phyloP scores from a whole-genome alignment of 2,888 invertebrate genomes.

The Stenoptilia bipunctidactyla region DNA sequence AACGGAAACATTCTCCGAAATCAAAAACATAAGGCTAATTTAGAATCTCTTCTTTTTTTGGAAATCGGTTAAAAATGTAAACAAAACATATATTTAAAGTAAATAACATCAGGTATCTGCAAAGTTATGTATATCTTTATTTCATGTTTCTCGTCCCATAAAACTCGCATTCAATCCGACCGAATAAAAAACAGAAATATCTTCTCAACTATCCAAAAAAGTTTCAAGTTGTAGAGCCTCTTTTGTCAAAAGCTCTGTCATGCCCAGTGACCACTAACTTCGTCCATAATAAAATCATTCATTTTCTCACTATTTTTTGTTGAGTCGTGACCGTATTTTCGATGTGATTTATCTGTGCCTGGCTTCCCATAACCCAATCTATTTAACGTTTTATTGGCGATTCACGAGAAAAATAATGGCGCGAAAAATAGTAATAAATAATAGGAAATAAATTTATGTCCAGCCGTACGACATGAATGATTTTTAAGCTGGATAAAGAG shows the following conservation, averaged over 20 bases:
- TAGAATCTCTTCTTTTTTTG: no score
- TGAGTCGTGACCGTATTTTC: conserved; percentile 60
- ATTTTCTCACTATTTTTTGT: conserved; percentile 34
- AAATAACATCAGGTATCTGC: no score
- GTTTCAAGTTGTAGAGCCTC: neutral
- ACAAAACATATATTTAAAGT: no score
- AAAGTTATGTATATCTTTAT: no score
- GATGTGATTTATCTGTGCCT: conserved; percentile 54
- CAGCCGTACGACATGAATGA: neutral
- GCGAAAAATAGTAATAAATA: conserved; percentile 4
- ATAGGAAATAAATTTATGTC: conserved; percentile 1
- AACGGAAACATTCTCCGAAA: no score
- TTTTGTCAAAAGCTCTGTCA: neutral
- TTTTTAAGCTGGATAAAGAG: no score
- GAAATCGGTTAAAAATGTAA: no score
- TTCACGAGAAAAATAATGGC: conserved; percentile 21
- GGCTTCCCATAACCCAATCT: conserved; percentile 62
- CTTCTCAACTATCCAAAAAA: neutral
- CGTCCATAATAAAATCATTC: neutral
- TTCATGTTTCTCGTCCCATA: no score
- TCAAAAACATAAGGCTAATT: no score
- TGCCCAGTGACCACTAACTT: neutral
- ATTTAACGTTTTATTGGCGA: conserved; percentile 34
- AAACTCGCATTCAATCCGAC: no score
- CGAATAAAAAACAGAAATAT: no score